Base-by-base conservation (phyloP, 1,140 invertebrate species). In the Zaprionus gabonicus region DNA sequence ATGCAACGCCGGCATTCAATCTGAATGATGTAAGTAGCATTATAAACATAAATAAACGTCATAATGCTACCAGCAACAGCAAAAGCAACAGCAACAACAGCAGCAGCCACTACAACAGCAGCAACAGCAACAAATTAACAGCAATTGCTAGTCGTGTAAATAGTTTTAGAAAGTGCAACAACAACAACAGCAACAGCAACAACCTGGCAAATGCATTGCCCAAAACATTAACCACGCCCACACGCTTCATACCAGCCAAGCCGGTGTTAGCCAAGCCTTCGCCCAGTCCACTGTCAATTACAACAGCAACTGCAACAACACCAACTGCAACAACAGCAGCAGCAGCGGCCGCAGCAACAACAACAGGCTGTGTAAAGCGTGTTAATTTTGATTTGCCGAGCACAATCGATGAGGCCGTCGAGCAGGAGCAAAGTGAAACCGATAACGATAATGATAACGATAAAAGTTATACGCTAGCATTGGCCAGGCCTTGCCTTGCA, bases 1-100 rank as follows among this genome's bases (percentile, higher is more conserved):
- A 71, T 65, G 38, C 53, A 44, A 34, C 71, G 23, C 81, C 82
- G 82, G 81, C 82, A 82, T 91, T 90, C 71, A 90, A 84, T 85
- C 78, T 90, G 64, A 90, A 91, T 90, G 85, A 91, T 85, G 85
- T 90, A 91, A 90, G 85, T 91, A 90, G 85, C 79, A 76, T 68
- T 78, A 84, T 71, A 71, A 71, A 25, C 71, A 65, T 60, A 91
- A 85, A 90, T 85, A 85, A 88, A 88, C 72, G 82, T 56, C 80
- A 90, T 23, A 77, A 88, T 88, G 78, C 71, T 81, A 81, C 78
- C 68, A 85, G 78, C 84, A 78, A 7, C 73, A 62, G 20, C 53
- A 71, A 10, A 49, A 49, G 15, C 56, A 76, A 10, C 49, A 68
- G 36, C 71, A 69, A 5, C 76, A 66, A 15, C 71, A 62, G 6